phyloP scores from a whole-genome alignment of 2,797 vertebrate species.

The Schizothorax lantsangensis region DNA sequence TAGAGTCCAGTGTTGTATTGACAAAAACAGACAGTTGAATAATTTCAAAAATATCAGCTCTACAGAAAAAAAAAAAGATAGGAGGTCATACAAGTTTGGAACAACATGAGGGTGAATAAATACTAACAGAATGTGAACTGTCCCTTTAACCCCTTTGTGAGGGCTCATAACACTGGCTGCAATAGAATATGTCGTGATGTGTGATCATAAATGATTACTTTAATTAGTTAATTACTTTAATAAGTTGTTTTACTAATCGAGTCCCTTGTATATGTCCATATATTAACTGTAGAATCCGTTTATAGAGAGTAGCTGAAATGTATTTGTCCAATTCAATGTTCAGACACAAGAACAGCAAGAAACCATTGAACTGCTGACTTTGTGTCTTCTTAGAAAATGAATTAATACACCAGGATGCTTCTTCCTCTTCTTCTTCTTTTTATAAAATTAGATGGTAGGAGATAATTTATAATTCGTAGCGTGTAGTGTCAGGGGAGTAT shows the following conservation, averaged over 20 bases:
- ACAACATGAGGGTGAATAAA: background rate
- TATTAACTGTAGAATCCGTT: background rate
- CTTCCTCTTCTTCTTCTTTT: constrained; percentile 19
- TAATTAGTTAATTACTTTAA: constrained; percentile 18
- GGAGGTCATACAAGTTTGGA: background rate
- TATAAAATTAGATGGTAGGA: constrained; percentile 43
- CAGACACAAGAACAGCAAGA: constrained; percentile 27
- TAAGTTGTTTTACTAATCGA: constrained; percentile 24
- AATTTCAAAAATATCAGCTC: background rate
- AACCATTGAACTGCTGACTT: constrained; percentile 32
- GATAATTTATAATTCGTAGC: constrained; percentile 60
- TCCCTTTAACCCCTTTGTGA: constrained; percentile 18
- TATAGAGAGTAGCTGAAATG: constrained; percentile 35
- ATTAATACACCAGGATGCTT: constrained; percentile 44
- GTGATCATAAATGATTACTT: constrained; percentile 17
- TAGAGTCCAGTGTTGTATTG: background rate
- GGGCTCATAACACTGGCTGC: constrained; percentile 55
- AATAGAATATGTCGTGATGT: constrained; percentile 51
- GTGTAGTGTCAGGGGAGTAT: constrained; percentile 56
- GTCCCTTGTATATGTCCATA: background rate
- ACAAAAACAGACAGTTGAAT: background rate
- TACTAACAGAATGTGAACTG: constrained; percentile 10
- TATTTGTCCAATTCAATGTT: constrained; percentile 43
- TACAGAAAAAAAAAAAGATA: background rate
- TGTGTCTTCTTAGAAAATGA: constrained; percentile 47